Evolutionary conservation across 1,140 invertebrate species (phyloP).

Genomic region (Aphis craccivora): DNA sequence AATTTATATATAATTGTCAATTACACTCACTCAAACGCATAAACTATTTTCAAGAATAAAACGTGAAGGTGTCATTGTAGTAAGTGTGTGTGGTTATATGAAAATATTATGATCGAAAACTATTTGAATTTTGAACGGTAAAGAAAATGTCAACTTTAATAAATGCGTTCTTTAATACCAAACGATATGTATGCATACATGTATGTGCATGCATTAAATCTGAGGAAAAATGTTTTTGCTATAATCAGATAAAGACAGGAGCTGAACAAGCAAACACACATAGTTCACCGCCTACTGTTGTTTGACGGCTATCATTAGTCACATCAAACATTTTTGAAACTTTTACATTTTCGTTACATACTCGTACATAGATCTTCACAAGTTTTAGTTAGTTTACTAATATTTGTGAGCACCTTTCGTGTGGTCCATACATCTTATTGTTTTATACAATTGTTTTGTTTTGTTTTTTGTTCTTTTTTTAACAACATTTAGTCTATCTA

Average conservation of each 20-base stretch:
- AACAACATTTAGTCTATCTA: too few species aligned
- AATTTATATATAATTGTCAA: constrained; percentile 32
- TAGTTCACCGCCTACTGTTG: constrained; percentile 48
- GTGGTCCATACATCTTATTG: not conserved
- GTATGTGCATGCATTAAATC: not conserved
- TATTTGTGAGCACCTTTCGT: not conserved
- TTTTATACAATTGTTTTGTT: too few species aligned
- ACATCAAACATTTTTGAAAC: constrained; percentile 22
- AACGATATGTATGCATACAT: not conserved
- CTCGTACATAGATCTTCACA: not conserved
- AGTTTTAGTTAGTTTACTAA: not conserved
- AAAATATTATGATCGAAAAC: constrained; percentile 27
- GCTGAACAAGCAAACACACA: not conserved
- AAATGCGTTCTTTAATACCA: constrained; percentile 24
- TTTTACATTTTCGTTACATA: not conserved
- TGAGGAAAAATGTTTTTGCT: not conserved
- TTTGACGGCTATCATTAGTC: constrained; percentile 35
- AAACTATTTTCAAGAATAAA: not conserved
- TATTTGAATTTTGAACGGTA: not conserved
- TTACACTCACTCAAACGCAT: constrained; percentile 33
- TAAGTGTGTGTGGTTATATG: not conserved
- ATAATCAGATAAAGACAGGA: constrained; percentile 38
- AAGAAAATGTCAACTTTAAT: constrained; percentile 40
- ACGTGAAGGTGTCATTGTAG: constrained; percentile 34
- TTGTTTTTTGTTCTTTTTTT: too few species aligned